A percentile compares a stretch with the other conserved stretches of the same genome.
phyloP scores from a whole-genome alignment of 1,140 invertebrate genomes.

The Aphaenogaster ashmeadi region DNA sequence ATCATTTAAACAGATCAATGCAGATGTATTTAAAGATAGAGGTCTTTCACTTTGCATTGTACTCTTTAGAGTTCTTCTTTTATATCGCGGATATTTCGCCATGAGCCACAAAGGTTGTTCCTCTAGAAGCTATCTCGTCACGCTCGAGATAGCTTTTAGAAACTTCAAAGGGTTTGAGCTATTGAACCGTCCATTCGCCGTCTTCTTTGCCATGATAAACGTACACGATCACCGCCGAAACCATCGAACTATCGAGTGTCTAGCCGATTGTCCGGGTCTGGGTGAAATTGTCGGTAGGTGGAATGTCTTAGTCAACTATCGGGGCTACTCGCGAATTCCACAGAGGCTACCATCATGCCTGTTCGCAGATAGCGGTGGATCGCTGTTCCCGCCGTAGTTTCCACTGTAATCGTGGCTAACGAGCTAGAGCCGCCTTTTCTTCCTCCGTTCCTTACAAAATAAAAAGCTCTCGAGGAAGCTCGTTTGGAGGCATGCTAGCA shows the following conservation, averaged over 20 bases:
- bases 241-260: conserved; percentile 59
- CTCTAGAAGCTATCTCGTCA: conserved; percentile 1
- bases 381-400: conserved; percentile 30
- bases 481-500: conserved; percentile 50
- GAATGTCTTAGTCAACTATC: conserved; percentile 77
- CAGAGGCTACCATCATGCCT: conserved; percentile 64
- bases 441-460: conserved; percentile 41
- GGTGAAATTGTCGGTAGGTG: conserved; percentile 51
- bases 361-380: conserved; percentile 45
- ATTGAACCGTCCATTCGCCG: conserved; percentile 65
- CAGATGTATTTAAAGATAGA: conserved; percentile 9
- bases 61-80: not conserved
- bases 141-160: conserved; percentile 80
- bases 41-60: conserved; percentile 13
- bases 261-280: conserved; percentile 66
- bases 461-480: conserved; percentile 33
- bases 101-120: conserved; percentile 30
- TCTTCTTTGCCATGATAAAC: conserved; percentile 64
- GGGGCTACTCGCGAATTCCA: conserved; percentile 67
- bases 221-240: conserved; percentile 27
- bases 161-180: conserved; percentile 82
- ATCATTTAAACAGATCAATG: not conserved
- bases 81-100: conserved; percentile 25
- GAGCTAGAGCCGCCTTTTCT: conserved; percentile 52
- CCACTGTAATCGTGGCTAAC: conserved; percentile 67